Conservation (phyloP, 2,113 vertebrate species). For the Guaruba guarouba region DNA sequence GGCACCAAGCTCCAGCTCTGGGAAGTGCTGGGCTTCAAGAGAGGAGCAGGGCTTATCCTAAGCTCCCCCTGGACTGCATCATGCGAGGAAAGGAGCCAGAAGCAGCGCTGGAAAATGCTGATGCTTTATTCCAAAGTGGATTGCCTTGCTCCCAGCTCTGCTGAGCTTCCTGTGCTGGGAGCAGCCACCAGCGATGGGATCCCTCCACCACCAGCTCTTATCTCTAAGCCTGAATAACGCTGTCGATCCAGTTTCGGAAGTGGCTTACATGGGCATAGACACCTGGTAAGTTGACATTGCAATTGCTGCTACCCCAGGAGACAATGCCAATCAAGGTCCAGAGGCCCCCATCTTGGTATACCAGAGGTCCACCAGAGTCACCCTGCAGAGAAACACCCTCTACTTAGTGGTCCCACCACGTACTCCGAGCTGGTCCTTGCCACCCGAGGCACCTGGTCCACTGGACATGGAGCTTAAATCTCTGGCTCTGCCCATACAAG, state of each 20-base stretch:
- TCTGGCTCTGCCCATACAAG: accelerated
- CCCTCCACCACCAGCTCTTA: neutral
- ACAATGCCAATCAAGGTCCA: constrained; percentile 36
- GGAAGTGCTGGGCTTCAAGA: neutral
- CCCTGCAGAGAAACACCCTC: neutral
- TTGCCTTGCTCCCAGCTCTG: neutral
- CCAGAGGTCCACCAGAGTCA: constrained; percentile 48
- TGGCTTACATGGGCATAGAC: constrained; percentile 9
- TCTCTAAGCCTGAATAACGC: accelerated
- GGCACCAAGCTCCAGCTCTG: neutral
- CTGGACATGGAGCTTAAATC: accelerated
- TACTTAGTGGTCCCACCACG: neutral
- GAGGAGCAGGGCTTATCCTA: neutral
- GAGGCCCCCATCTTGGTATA: neutral
- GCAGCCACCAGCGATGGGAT: neutral
- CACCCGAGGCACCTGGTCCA: neutral
- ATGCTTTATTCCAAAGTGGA: neutral
- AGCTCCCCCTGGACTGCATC: accelerated
- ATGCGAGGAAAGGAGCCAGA: neutral
- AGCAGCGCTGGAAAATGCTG: neutral
- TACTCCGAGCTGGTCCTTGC: neutral
- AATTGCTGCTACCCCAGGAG: constrained; percentile 31
- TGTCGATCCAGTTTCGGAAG: constrained; percentile 18
- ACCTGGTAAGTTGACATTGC: neutral
- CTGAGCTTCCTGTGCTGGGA: accelerated